Percentiles rank a stretch among this genome's conserved stretches.
phyloP scores from a whole-genome alignment of 92 coral and sea anemone genomes.

The Siderastrea radians region DNA sequence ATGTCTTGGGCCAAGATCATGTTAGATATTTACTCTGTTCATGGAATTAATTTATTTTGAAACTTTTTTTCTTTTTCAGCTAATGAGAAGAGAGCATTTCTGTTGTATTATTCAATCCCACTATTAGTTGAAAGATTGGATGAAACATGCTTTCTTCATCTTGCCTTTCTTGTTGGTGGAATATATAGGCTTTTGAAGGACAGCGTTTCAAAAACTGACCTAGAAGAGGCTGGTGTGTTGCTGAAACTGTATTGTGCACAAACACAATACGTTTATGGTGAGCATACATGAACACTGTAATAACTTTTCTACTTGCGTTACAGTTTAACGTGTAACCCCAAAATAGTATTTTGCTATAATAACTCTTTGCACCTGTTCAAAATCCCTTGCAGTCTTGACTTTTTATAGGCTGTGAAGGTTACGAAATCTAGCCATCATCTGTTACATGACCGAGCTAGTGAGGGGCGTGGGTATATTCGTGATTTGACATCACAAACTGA shows the following conservation, averaged over 20 bases:
- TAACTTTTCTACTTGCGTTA: not conserved
- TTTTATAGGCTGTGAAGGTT: no score
- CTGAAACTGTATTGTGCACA: conserved; percentile 30
- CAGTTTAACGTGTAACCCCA: no score
- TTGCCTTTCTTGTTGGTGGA: conserved; percentile 31
- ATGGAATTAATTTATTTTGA: not conserved
- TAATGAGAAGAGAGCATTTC: conserved; percentile 39
- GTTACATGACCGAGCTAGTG: no score
- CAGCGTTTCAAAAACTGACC: conserved; percentile 18
- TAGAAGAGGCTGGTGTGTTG: conserved; percentile 27
- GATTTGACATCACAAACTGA: no score
- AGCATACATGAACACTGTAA: not conserved
- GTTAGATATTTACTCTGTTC: no score
- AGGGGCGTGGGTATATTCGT: no score
- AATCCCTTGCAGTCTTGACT: no score
- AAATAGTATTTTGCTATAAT: no score
- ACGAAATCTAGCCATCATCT: no score
- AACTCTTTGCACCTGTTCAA: no score
- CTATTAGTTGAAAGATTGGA: conserved; percentile 5
- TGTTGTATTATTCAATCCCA: conserved; percentile 32
- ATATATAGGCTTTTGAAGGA: not conserved
- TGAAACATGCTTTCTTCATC: conserved; percentile 5
- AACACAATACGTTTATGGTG: conserved; percentile 25
- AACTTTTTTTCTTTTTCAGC: conserved; percentile 2
- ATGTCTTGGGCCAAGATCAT: no score